Base-by-base conservation (phyloP, 2,113 vertebrate genomes). In the Tachuris rubrigastra region DNA sequence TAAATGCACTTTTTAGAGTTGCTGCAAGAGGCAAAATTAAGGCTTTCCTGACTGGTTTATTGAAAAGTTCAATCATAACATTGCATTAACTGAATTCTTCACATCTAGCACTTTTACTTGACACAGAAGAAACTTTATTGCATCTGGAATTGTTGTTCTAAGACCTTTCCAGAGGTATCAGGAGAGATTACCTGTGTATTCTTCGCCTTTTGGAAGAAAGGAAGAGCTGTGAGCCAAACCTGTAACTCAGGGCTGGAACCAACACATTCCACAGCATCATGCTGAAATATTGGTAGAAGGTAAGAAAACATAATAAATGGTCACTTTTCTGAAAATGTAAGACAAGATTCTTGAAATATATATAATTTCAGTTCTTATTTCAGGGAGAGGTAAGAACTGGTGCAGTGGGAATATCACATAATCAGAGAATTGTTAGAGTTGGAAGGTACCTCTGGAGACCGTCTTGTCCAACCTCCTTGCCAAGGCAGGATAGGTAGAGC, bases 1-100 rank as follows among this genome's bases (percentile, higher is more conserved):
- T 73, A 60, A 53, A 22, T 76, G 37, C 24, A 12, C 15, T 78
- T 39, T 37, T 87, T 52, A 63, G n/a, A 76, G 13, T 66, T 89
- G 10, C 60, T 78, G 56, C 2, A 9, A 89, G 53, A 92, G 14
- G 23, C 20, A 82, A 63, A 90, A 44, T 82, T 74, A 67, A 83
- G 55, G 18, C 17, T 85, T 47, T 21, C 14, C 18, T 33, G 22
- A 9, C 31, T 81, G 35, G 7, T 65, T 86, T 86, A 49, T 74
- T 84, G 39, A 86, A 87, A 80, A 74, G 75, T 72, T 93, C 66
- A 86, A 63, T 41, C 19, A 33, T 71, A 86, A 47, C 56, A 56
- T 63, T 60, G 21, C 53, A 68, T 78, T 82, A 95, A 77, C 41
- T 58, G 56, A 82, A 68, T 80, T 85, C 30, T 74, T 95, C 10